A percentile compares a stretch with the other conserved stretches of the same genome.
Conservation (phyloP, 2,888 invertebrate species). For the Pseudococcus viburni region DNA sequence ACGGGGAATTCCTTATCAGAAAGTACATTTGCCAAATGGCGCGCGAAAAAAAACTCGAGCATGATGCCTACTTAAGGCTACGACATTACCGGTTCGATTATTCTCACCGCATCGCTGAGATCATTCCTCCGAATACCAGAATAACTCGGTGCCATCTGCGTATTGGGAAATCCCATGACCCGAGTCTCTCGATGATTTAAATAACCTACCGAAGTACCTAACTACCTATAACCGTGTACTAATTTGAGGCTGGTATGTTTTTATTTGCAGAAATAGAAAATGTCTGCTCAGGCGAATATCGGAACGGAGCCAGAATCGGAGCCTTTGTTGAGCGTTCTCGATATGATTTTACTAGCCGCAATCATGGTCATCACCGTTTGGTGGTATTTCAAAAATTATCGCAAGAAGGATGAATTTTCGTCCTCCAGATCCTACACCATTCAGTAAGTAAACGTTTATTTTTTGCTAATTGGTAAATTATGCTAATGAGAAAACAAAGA, state of each 20-base stretch:
- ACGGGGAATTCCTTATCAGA: background rate
- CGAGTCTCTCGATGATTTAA: background rate
- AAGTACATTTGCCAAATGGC: background rate
- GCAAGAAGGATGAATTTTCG: slow-evolving; percentile 60
- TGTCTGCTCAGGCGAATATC: slow-evolving; percentile 47
- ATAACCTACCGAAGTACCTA: too few relatives aligned
- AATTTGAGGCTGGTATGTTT: background rate
- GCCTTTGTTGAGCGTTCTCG: slow-evolving; percentile 82
- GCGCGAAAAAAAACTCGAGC: background rate
- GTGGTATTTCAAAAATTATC: slow-evolving; percentile 79
- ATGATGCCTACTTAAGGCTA: background rate
- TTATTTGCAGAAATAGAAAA: slow-evolving; percentile 8
- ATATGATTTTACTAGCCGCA: slow-evolving; percentile 80
- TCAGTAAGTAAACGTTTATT: slow-evolving; percentile 42
- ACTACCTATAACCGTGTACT: background rate
- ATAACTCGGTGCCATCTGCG: background rate
- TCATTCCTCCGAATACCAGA: background rate
- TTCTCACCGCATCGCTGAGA: background rate
- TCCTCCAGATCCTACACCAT: slow-evolving; percentile 58
- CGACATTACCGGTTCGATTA: background rate
- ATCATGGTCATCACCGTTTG: slow-evolving; percentile 80
- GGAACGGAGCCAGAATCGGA: slow-evolving; percentile 71
- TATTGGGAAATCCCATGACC: background rate
- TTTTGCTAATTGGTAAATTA: background rate
- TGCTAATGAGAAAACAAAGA: too few relatives aligned